Conservation (phyloP, 1,140 invertebrate genomes). For the Drosophila punjabiensis region DNA sequence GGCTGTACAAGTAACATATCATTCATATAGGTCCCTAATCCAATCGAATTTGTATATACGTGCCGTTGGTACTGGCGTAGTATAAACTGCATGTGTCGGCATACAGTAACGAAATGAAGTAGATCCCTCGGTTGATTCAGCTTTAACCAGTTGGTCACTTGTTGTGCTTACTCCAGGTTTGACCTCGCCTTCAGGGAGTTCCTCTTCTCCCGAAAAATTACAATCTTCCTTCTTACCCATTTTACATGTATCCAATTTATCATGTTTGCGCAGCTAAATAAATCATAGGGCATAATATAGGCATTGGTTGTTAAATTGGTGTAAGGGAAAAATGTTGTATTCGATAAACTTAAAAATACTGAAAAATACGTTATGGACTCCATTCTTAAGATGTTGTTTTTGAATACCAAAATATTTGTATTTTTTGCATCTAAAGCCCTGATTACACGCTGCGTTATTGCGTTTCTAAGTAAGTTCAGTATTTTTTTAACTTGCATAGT, state of each 20-base stretch:
- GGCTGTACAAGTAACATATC: background rate
- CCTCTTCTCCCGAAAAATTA: conserved; percentile 40
- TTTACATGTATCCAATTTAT: conserved; percentile 72
- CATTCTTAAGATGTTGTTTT: background rate
- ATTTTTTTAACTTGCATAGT: no score
- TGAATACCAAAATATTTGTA: background rate
- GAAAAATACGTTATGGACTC: background rate
- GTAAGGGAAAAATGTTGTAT: conserved; percentile 22
- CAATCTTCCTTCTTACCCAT: conserved; percentile 57
- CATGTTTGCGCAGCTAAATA: conserved; percentile 78
- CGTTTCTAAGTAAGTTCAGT: no score
- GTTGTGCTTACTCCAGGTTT: conserved; percentile 30
- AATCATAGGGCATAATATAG: conserved; percentile 33
- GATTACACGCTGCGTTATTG: no score
- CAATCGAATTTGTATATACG: conserved; percentile 76
- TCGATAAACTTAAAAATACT: background rate
- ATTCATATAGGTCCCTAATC: conserved; percentile 4
- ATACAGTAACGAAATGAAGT: conserved; percentile 86
- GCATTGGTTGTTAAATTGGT: conserved; percentile 55
- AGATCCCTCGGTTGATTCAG: conserved; percentile 73
- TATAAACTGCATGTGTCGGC: conserved; percentile 87
- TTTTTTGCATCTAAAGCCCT: no score
- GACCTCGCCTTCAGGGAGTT: conserved; percentile 13
- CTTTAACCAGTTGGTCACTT: conserved; percentile 36
- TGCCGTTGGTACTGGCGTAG: conserved; percentile 87